Conservation (phyloP, 2,797 vertebrate species). For the Bradypodion ventrale region DNA sequence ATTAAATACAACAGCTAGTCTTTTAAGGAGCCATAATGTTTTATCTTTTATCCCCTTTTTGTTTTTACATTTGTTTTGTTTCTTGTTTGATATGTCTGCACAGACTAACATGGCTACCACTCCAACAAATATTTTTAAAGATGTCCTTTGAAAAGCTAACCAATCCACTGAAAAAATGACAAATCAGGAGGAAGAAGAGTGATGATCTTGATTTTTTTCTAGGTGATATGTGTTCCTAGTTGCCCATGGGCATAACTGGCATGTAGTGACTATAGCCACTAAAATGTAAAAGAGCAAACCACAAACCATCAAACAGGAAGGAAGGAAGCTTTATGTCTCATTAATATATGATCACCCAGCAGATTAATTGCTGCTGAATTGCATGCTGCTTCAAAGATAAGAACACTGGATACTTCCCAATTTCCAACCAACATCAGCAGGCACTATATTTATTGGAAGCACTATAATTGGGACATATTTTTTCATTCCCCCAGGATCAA, state of each 20-base stretch:
- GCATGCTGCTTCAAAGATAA: slow-evolving; percentile 24
- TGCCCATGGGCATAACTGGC: not conserved
- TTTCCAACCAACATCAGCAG: not conserved
- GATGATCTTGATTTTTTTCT: not conserved
- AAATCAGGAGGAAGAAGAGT: too few species aligned
- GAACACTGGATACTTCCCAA: slow-evolving; percentile 18
- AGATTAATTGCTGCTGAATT: slow-evolving; percentile 10
- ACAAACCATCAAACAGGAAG: not conserved
- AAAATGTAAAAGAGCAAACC: not conserved
- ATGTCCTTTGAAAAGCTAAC: too few species aligned
- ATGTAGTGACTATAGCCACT: not conserved
- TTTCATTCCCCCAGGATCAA: slow-evolving; percentile 56
- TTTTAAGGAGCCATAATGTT: too few species aligned
- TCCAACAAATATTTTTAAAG: too few species aligned
- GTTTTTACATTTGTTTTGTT: too few species aligned
- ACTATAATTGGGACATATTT: slow-evolving; percentile 47
- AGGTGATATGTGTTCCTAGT: not conserved
- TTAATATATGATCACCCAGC: not conserved
- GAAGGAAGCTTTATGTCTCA: slow-evolving; percentile 12
- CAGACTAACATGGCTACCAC: too few species aligned
- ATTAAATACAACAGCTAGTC: too few species aligned
- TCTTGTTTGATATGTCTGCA: too few species aligned
- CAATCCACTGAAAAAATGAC: too few species aligned
- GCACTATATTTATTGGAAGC: slow-evolving; percentile 48
- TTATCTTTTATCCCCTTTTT: too few species aligned